Evolutionary conservation across 2,797 vertebrate genomes (phyloP).

Genomic region (Acanthurus lineatus): DNA sequence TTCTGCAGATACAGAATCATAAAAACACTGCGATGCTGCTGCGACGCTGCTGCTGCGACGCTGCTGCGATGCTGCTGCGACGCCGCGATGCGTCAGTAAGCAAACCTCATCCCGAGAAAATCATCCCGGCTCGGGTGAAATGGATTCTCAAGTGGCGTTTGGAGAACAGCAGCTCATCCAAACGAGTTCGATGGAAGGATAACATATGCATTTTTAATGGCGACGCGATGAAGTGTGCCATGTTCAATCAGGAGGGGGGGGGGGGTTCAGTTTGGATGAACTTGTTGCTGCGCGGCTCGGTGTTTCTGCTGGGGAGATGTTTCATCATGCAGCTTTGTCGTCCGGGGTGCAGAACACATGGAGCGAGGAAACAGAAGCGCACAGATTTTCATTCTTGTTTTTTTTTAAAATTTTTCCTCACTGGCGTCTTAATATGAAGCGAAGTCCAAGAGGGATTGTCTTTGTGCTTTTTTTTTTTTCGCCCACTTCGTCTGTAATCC

Average conservation of each 20-base stretch:
- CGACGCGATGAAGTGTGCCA: conserved; percentile 27
- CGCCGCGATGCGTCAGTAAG: conserved; percentile 11
- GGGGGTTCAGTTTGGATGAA: conserved; percentile 39
- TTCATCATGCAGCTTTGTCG: conserved; percentile 45
- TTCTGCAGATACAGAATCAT: conserved; percentile 53
- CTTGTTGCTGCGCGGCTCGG: conserved; percentile 5
- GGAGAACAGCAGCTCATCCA: conserved; percentile 9
- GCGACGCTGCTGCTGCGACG: not conserved
- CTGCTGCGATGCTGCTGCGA: not conserved
- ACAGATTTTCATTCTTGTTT: conserved; percentile 24
- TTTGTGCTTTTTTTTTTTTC: conserved; percentile 51
- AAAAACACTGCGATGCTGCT: conserved; percentile 17
- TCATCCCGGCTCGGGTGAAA: not conserved
- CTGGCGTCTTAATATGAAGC: conserved; percentile 69
- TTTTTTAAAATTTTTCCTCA: conserved; percentile 7
- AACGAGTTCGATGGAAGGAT: conserved; percentile 2
- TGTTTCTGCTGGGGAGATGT: conserved; percentile 27
- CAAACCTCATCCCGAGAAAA: conserved; percentile 12
- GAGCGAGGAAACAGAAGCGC: conserved; percentile 53
- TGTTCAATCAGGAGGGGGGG: conserved; percentile 40
- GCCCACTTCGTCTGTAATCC: conserved; percentile 55
- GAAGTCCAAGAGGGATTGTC: conserved; percentile 76
- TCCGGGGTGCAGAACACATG: conserved; percentile 23
- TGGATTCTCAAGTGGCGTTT: conserved; percentile 18
- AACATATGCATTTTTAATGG: conserved; percentile 53